Percentiles rank a stretch among this genome's conserved stretches.
phyloP scores from a whole-genome alignment of 2,888 invertebrate genomes.

The Leucophenga montana region DNA sequence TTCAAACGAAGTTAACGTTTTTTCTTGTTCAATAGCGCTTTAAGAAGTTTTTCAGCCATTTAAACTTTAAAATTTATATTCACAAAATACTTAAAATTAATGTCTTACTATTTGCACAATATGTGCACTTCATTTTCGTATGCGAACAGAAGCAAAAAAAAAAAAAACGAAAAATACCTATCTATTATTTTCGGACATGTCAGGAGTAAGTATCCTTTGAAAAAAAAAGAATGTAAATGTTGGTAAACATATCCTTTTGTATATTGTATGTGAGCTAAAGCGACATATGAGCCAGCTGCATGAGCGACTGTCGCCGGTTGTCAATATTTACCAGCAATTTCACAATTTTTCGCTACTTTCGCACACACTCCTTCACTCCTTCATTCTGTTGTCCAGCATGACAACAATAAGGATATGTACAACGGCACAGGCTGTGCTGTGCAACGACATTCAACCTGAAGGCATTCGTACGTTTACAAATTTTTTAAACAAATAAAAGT shows the following conservation, averaged over 20 bases:
- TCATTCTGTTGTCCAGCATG: slow-evolving; percentile 48
- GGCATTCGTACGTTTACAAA: slow-evolving; percentile 47
- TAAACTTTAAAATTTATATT: slow-evolving; percentile 19
- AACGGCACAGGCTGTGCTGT: slow-evolving; percentile 28
- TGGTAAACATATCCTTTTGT: slow-evolving; percentile 68
- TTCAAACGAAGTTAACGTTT: no score
- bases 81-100: slow-evolving; percentile 57
- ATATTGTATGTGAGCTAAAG: slow-evolving; percentile 47
- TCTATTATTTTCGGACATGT: no score
- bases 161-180: slow-evolving; percentile 6
- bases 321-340: slow-evolving; percentile 72
- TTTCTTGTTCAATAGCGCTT: no score
- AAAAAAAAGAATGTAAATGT: slow-evolving; percentile 48
- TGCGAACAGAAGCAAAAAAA: slow-evolving; percentile 19
- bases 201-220: background rate
- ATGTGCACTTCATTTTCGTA: slow-evolving; percentile 57
- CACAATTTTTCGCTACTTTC: slow-evolving; percentile 51
- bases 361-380: slow-evolving; percentile 1
- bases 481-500: slow-evolving; percentile 63
- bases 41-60: slow-evolving; percentile 23
- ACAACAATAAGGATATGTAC: slow-evolving; percentile 45
- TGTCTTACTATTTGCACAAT: slow-evolving; percentile 59
- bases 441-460: slow-evolving; percentile 36
- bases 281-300: slow-evolving; percentile 54
- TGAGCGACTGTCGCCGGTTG: slow-evolving; percentile 40